Evolutionary conservation across 2,797 vertebrate species (phyloP).

Genomic region (Poecile montanus): DNA sequence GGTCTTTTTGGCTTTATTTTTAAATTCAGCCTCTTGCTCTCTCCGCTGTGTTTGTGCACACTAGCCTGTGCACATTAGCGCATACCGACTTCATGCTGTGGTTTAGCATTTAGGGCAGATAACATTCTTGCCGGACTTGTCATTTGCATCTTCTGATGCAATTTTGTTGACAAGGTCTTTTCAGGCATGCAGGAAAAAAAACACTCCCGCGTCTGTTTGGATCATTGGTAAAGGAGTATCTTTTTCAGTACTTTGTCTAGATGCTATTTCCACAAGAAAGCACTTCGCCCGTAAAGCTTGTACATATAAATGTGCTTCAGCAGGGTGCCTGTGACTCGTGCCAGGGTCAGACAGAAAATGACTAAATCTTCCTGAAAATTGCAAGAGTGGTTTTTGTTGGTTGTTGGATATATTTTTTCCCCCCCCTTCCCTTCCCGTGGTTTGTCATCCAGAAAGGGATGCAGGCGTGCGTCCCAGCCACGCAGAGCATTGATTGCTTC

Average conservation of each 20-base stretch:
- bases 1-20: neutral
- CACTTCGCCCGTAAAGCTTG: neutral
- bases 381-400: neutral
- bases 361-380: constrained; percentile 38
- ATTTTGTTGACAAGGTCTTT: constrained; percentile 41
- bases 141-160: constrained; percentile 18
- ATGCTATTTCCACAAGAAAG: constrained; percentile 45
- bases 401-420: neutral
- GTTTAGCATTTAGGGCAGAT: neutral
- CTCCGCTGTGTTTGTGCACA: neutral
- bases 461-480: constrained; percentile 79
- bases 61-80: neutral
- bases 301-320: neutral
- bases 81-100: neutral
- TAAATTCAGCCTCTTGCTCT: neutral
- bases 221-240: neutral
- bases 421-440: neutral
- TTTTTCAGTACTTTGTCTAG: constrained; percentile 13
- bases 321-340: constrained; percentile 25
- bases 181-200: neutral
- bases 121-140: neutral
- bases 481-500: constrained; percentile 85
- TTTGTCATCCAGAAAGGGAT: constrained; percentile 70
- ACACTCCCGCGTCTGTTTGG: neutral
- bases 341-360: constrained; percentile 8